phyloP scores from a whole-genome alignment of 2,113 vertebrate genomes.

The Chiloscyllium plagiosum region DNA sequence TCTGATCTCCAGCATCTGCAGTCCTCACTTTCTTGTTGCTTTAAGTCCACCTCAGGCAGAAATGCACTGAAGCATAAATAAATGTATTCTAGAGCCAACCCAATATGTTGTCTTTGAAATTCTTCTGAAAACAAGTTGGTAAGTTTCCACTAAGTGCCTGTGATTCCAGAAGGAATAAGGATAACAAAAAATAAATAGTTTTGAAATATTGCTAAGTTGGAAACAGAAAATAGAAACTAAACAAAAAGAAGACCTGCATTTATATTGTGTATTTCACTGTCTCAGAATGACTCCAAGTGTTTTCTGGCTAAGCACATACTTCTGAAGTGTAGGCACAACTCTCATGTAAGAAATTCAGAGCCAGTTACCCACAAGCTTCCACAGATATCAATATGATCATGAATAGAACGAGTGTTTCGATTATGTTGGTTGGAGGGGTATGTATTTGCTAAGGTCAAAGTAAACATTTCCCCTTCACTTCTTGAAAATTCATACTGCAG shows the following conservation, averaged over 20 bases:
- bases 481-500: neutral
- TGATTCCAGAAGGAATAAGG: no score
- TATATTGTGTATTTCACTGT: neutral
- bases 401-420: neutral
- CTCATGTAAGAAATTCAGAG: neutral
- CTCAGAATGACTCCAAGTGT: neutral
- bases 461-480: neutral
- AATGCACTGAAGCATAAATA: no score
- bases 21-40: no score
- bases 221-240: no score
- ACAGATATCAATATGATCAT: neutral
- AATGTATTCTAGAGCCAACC: no score
- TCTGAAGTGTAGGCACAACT: neutral
- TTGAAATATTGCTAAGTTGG: no score
- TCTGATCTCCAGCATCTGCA: no score
- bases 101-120: no score
- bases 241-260: neutral
- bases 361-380: neutral
- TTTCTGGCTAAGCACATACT: neutral
- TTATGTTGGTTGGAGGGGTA: neutral
- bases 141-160: no score
- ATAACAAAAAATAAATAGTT: no score
- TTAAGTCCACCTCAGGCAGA: no score
- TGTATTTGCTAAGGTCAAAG: neutral
- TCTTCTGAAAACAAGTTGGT: no score